Evolutionary conservation across 2,797 vertebrate genomes (phyloP), one percentile per base, ranked within the genome.

Genomic region (Taenioides sp.): DNA sequence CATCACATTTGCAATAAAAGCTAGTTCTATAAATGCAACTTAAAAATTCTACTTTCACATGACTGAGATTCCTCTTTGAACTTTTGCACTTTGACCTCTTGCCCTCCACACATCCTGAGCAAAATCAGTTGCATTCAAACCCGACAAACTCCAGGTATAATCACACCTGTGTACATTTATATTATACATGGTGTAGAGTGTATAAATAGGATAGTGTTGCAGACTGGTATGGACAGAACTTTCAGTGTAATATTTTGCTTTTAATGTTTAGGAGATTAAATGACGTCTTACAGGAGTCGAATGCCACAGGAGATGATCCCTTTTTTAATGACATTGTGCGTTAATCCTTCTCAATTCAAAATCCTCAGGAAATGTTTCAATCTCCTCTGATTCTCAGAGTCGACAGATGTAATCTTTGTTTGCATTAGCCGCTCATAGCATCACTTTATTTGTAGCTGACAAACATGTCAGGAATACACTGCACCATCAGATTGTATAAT

Each of bases 251-350:
- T 87, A 88, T 84, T 93, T 91, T 89, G 89, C 90, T 91, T 92
- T 92, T 91, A 90, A 91, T 92, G 87, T 90, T 88, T 75, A 71
- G 68, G 71, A 86, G 92, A 93, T 94, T 93, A 93, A 73, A 73
- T 65, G 64, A 87, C 84, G 91, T 94, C 77, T 90, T 89, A 85
- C 87, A 85, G 86, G 87, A 80, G 47, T 54, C 7, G 65, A 89
- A 75, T 82, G 82, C 78, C 80, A 79, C 62, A 68, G 79, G 83
- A 87, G 88, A 91, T 93, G 87, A 91, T 90, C 87, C 84, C 82
- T 83, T 85, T 90, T 92, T 81, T 89, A 91, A 94, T 93, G 87
- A 92, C 88, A 92, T 90, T 92, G 91, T 88, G 73, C 71, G 86
- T 88, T 94, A 94, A 94, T 93, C 92, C 90, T 75, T 82, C 67